Conservation (phyloP, 2,797 vertebrate genomes). For the Crenichthys baileyi region DNA sequence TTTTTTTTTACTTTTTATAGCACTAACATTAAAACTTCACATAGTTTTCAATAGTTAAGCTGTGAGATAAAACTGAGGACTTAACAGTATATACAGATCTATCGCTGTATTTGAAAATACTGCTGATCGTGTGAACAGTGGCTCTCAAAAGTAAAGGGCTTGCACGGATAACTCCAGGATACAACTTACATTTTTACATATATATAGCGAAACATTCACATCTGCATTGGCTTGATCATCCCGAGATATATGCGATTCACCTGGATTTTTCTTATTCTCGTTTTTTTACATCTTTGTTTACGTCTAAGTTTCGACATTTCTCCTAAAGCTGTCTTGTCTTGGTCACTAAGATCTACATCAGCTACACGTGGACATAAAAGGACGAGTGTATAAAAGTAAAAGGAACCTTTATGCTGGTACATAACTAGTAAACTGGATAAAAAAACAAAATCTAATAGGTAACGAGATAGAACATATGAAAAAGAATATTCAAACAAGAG, state of each 20-base stretch:
- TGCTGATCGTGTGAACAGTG: neutral
- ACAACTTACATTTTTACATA: too few species aligned
- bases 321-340: neutral
- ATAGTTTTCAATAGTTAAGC: conserved; percentile 28
- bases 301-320: neutral
- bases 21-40: conserved; percentile 26
- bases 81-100: conserved; percentile 2
- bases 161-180: too few species aligned
- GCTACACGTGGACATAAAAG: neutral
- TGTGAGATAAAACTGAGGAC: conserved; percentile 11
- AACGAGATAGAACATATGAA: too few species aligned
- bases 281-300: neutral
- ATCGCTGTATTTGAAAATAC: neutral
- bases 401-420: too few species aligned
- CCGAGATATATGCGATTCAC: too few species aligned
- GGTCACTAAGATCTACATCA: neutral
- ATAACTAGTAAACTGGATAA: too few species aligned
- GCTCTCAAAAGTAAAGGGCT: neutral
- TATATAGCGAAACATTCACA: too few species aligned
- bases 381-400: neutral
- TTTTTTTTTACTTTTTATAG: conserved; percentile 16
- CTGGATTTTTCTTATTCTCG: neutral
- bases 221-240: too few species aligned
- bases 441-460: too few species aligned
- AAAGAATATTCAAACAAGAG: too few species aligned